Conservation (phyloP, 2,888 invertebrate genomes). For the Ophraella communa region DNA sequence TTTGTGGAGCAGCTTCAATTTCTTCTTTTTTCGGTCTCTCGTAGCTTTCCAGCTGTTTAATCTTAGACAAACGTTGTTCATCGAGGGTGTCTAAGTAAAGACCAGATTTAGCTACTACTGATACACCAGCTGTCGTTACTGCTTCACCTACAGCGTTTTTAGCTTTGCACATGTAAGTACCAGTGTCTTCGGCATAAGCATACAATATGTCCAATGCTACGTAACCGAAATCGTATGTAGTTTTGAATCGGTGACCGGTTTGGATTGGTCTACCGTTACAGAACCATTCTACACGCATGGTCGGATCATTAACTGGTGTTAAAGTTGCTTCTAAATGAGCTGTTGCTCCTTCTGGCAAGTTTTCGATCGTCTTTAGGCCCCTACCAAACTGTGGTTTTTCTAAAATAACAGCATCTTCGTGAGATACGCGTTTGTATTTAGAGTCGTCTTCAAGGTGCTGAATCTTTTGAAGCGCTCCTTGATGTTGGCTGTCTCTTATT, state of each 20-base stretch:
- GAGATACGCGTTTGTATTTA: slow-evolving; percentile 73
- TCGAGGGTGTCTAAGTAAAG: slow-evolving; percentile 89
- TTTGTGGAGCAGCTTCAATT: slow-evolving; percentile 77
- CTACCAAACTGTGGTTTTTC: slow-evolving; percentile 91
- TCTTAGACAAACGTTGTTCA: slow-evolving; percentile 87
- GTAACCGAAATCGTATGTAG: slow-evolving; percentile 96
- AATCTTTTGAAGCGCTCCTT: slow-evolving; percentile 90
- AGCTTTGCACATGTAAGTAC: slow-evolving; percentile 96
- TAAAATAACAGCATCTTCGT: slow-evolving; percentile 76
- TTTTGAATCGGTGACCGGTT: slow-evolving; percentile 93
- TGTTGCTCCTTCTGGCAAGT: slow-evolving; percentile 83
- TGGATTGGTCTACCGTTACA: slow-evolving; percentile 93
- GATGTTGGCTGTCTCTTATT: slow-evolving; percentile 90
- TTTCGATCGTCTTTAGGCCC: slow-evolving; percentile 82
- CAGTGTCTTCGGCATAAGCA: slow-evolving; percentile 95
- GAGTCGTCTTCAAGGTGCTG: slow-evolving; percentile 89
- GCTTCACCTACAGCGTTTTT: slow-evolving; percentile 95
- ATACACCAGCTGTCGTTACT: slow-evolving; percentile 88
- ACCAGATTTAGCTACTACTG: slow-evolving; percentile 84
- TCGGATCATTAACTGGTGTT: slow-evolving; percentile 96
- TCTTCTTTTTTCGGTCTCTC: slow-evolving; percentile 79
- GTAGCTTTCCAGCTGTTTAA: slow-evolving; percentile 83
- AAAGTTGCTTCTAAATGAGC: slow-evolving; percentile 94
- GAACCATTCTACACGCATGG: slow-evolving; percentile 98
- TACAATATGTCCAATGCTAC: slow-evolving; percentile 96